Evolutionary conservation across 1,140 invertebrate genomes (phyloP).

Genomic region (Trichonephila inaurata): DNA sequence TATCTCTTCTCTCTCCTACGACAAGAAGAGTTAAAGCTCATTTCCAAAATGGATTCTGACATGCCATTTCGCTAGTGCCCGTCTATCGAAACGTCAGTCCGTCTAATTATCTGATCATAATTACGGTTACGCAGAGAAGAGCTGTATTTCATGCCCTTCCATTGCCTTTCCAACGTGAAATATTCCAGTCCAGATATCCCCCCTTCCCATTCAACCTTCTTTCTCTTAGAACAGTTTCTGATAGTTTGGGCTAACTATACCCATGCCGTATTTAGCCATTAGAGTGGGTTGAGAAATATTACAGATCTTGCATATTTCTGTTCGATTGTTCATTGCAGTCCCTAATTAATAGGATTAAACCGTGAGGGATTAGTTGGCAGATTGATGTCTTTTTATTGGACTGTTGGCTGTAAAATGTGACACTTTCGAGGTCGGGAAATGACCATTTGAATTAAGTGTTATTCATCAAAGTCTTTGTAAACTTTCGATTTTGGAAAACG

Average conservation of each 20-base stretch:
- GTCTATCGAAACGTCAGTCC: constrained; percentile 24
- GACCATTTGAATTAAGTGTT: too few relatives aligned
- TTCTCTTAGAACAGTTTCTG: background rate
- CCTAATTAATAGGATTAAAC: constrained; percentile 4
- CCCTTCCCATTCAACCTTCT: background rate
- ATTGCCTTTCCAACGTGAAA: background rate
- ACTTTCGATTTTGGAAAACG: too few relatives aligned
- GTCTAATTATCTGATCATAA: constrained; percentile 54
- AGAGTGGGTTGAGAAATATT: background rate
- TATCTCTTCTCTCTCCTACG: constrained; percentile 9
- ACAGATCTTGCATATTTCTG: background rate
- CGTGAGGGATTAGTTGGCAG: background rate
- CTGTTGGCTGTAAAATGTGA: background rate
- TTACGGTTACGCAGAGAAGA: background rate
- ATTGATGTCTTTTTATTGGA: background rate
- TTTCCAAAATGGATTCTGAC: constrained; percentile 45
- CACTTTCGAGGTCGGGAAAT: background rate
- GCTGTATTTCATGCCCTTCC: constrained; percentile 13
- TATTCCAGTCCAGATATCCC: background rate
- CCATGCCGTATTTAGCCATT: constrained; percentile 4
- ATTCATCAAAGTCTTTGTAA: too few relatives aligned
- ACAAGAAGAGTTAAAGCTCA: constrained; percentile 35
- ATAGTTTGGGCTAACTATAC: constrained; percentile 32
- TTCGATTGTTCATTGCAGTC: background rate
- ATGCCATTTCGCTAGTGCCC: background rate